Percentiles rank a stretch among this genome's conserved stretches.
phyloP scores from a whole-genome alignment of 2,113 vertebrate species.

The Lepidothrix coronata region DNA sequence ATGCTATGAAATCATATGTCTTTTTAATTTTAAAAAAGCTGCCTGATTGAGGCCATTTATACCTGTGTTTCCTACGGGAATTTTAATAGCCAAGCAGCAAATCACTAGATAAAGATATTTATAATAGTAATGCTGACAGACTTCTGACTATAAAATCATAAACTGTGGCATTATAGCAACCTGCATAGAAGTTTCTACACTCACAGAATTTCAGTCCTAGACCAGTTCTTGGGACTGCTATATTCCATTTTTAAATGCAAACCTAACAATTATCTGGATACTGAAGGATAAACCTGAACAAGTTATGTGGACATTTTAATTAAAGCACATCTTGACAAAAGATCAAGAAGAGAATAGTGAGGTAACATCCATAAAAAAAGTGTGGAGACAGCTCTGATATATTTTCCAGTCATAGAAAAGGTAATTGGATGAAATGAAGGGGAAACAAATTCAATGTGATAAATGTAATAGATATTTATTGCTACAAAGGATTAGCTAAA shows the following conservation, averaged over 20 bases:
- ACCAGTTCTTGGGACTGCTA: background rate
- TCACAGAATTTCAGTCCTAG: background rate
- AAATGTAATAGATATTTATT: slow-evolving; percentile 64
- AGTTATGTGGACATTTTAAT: slow-evolving; percentile 32
- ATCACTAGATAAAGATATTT: background rate
- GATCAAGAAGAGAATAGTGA: background rate
- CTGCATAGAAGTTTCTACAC: background rate
- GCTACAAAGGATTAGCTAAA: slow-evolving; percentile 58
- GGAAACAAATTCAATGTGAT: slow-evolving; percentile 69
- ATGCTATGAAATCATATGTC: background rate
- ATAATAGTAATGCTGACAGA: background rate
- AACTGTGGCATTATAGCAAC: background rate
- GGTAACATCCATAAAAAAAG: slow-evolving; percentile 9
- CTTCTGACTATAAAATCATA: background rate
- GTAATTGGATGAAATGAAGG: slow-evolving; percentile 60
- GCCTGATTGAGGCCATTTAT: background rate
- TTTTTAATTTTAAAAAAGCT: background rate
- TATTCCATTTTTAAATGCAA: background rate
- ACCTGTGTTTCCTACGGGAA: background rate
- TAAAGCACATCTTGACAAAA: slow-evolving; percentile 30
- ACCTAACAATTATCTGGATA: background rate
- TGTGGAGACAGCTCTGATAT: slow-evolving; percentile 16
- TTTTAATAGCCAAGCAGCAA: slow-evolving; percentile 2
- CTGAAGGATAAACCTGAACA: background rate
- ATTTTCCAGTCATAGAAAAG: slow-evolving; percentile 48